Evolutionary conservation across 2,888 invertebrate genomes (phyloP), one percentile per base, ranked within the genome.

Genomic region (Limenitis arthemis): DNA sequence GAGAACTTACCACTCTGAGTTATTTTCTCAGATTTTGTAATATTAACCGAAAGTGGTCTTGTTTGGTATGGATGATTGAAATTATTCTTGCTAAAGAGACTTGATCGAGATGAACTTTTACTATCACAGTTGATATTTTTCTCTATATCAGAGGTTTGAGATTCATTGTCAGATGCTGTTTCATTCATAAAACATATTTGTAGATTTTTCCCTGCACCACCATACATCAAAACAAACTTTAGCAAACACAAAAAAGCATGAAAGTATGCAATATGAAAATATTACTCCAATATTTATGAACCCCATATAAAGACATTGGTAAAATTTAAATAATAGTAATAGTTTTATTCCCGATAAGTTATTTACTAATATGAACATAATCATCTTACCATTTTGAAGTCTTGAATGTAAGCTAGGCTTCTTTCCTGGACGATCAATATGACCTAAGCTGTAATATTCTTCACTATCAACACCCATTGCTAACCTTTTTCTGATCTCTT

Each of bases 181-280:
- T 97, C 96, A 77, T 97, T 96, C 94, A 97, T 95, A 82, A 96
- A 97, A 88, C 97, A 97, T 69, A 97, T 96, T 88, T 96, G 96
- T 47, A 97, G 91, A 86, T 96, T 96, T 93, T 94, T 96, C 64
- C 95, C 94, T 94, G 77, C 30, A 77, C 77, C 66, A 62, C 64
- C 67, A 72, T 62, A 66, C 62, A 60, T 61, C 39, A 34, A 20
- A 40, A 30, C 12, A 40, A 55, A 61, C 51, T 58, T 58, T 60
- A 67, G 64, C 61, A 46, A 11, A 37, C 30, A 30, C 11, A 36
- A 1, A 30, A 29, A 31, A 46, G 37, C 46, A 46, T 28, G 29
- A 37, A 30, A 37, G 29, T 36, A 34, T 37, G 6, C 12, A 38
- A 46, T 37, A 6, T 30, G 34, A 37, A 28, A 12, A 37, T 11